Base-by-base conservation (phyloP, 2,113 vertebrate genomes). In the Vidua macroura region DNA sequence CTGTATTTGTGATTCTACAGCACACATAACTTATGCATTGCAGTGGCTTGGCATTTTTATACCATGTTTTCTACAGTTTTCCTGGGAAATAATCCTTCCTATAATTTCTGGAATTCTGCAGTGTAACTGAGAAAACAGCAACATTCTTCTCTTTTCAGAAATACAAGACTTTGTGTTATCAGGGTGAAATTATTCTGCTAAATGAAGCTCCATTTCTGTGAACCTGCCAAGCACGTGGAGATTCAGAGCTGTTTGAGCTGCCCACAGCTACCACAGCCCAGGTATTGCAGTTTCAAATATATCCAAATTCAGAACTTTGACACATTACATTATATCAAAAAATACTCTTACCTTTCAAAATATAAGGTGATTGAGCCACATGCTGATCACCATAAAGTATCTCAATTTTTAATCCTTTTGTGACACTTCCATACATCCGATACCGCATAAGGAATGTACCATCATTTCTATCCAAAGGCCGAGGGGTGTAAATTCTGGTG, bases 371-470 rank as follows among this genome's bases (percentile, higher is more conserved):
- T 55, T 97, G 96, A 76, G 98, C 98, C 27, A 99, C 99, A 21
- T 98, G 97, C 68, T 96, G 96, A 63, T 98, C 97, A 44, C 86
- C 94, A 92, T 99, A 98, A 59, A 98, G 88, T 62, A 99, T 91
- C 28, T 99, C 97, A 48, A 99, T 97, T 93, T 97, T 98, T 75
- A 99, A 97, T 30, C 99, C 99, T 77, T 92, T 82, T 10, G 24
- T 79, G n/a, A 96, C 97, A 30, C 98, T 98, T 31, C 98, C 98
- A 58, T 99, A 99, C 91, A 99, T 98, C 21, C 99, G 98, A 66
- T 99, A 99, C 69, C 98, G 95, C 83, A 98, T 97, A 63, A 99
- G 97, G 97, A 99, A 99, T 25, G 99, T 98, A 15, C 99, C 99
- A 68, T 99, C 99, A 2, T 98, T 98, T 73, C 99, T 97, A 90